A percentile compares a stretch with the other conserved stretches of the same genome.
phyloP scores from a whole-genome alignment of 2,888 invertebrate genomes.

The Drosophila prolongata region DNA sequence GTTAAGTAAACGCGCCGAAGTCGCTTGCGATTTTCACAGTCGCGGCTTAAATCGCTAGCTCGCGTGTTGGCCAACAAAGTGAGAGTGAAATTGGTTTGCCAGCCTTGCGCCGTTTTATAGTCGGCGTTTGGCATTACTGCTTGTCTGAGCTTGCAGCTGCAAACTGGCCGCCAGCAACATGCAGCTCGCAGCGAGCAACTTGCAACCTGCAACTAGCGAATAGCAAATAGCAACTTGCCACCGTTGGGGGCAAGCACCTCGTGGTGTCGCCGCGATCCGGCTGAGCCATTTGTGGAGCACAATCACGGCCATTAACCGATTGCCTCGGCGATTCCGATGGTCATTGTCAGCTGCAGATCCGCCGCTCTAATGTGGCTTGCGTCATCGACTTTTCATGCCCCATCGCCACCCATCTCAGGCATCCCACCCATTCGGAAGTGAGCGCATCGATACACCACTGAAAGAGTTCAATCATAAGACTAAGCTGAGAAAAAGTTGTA shows the following conservation, averaged over 20 bases:
- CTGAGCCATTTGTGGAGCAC: slow-evolving; percentile 53
- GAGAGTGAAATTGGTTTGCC: slow-evolving; percentile 80
- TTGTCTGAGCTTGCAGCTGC: slow-evolving; percentile 25
- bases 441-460: neutral
- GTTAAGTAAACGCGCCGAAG: slow-evolving; percentile 16
- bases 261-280: slow-evolving; percentile 34
- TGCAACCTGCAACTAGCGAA: slow-evolving; percentile 10
- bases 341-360: slow-evolving; percentile 22
- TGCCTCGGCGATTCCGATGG: slow-evolving; percentile 4
- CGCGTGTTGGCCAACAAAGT: slow-evolving; percentile 68
- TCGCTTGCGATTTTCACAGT: slow-evolving; percentile 31
- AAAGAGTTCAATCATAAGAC: no score
- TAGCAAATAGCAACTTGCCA: slow-evolving; percentile 18
- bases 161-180: neutral
- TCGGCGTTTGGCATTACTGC: slow-evolving; percentile 23
- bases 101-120: slow-evolving; percentile 75
- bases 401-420: neutral
- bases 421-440: neutral
- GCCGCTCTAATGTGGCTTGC: slow-evolving; percentile 27
- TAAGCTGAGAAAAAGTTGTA: no score
- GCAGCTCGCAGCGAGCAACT: slow-evolving; percentile 29
- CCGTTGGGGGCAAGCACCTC: slow-evolving; percentile 72
- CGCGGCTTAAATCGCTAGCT: slow-evolving; percentile 26
- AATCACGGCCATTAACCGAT: slow-evolving; percentile 47
- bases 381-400: slow-evolving; percentile 22